Conservation (phyloP, 2,113 vertebrate species). For the Cynocephalus volans region DNA sequence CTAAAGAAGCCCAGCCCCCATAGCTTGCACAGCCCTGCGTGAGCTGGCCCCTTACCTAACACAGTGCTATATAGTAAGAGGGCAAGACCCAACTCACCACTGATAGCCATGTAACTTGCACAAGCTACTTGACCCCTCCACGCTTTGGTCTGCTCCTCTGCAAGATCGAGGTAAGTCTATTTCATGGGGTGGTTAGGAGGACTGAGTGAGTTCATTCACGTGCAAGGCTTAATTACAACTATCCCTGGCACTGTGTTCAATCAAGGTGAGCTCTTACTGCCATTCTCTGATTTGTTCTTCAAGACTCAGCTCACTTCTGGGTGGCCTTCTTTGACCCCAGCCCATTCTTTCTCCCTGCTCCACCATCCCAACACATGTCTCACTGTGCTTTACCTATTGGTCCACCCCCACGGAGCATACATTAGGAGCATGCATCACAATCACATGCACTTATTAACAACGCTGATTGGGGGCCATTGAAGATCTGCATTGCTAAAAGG, state of each 20-base stretch:
- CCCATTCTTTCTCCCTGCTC: not conserved
- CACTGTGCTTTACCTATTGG: not conserved
- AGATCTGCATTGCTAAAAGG: not conserved
- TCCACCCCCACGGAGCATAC: not conserved
- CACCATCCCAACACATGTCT: not conserved
- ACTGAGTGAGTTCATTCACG: not conserved
- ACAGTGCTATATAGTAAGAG: not conserved
- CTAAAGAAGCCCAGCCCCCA: not conserved
- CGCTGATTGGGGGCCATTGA: not conserved
- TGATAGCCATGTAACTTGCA: not conserved
- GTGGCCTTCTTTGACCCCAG: not conserved
- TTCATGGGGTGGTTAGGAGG: not conserved
- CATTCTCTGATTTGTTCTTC: not conserved
- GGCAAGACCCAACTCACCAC: not conserved
- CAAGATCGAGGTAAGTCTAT: not conserved
- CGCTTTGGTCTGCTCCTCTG: not conserved
- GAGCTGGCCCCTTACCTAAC: not conserved
- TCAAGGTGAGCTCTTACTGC: not conserved
- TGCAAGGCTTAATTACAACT: not conserved
- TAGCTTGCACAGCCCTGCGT: fast-evolving
- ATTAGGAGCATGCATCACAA: not conserved
- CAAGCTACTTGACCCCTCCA: too few species aligned
- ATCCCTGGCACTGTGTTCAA: not conserved
- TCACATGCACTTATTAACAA: not conserved
- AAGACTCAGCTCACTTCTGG: not conserved